phyloP scores from a whole-genome alignment of 2,888 invertebrate genomes.

The Hirtodrosophila duncani region DNA sequence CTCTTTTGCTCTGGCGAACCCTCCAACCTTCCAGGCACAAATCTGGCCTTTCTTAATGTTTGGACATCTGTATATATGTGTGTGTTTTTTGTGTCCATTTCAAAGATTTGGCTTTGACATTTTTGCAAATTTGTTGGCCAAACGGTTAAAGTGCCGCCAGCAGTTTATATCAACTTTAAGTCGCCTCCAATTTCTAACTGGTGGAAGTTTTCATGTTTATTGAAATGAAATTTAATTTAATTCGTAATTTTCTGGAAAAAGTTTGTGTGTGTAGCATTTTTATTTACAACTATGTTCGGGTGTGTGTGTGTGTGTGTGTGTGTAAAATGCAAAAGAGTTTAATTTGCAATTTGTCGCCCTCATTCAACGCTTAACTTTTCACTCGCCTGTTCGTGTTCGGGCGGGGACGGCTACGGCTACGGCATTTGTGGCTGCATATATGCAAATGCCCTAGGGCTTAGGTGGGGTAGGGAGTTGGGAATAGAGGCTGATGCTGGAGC shows the following conservation, averaged over 20 bases:
- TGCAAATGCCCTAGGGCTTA: constrained; percentile 63
- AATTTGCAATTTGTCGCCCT: constrained; percentile 72
- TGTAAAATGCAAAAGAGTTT: constrained; percentile 67
- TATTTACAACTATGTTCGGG: constrained; percentile 67
- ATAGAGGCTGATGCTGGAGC: no score
- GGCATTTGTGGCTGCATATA: constrained; percentile 55
- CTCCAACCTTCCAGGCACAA: not conserved
- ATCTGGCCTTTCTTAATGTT: no score
- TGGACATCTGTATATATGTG: no score
- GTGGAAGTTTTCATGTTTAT: constrained; percentile 14
- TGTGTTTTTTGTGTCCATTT: no score
- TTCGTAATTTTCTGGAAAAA: constrained; percentile 29
- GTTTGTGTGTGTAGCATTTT: constrained; percentile 52
- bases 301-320: constrained; percentile 50
- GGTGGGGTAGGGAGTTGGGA: no score
- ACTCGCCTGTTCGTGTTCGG: no score
- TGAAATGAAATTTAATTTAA: constrained; percentile 58
- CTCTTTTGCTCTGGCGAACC: constrained; percentile 27
- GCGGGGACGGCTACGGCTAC: not conserved
- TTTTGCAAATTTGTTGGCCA: constrained; percentile 45
- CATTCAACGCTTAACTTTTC: constrained; percentile 70
- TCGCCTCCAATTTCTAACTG: constrained; percentile 26
- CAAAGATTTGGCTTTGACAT: constrained; percentile 19
- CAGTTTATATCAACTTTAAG: constrained; percentile 28
- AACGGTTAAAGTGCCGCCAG: constrained; percentile 43